Evolutionary conservation across 2,888 invertebrate species (phyloP).

Genomic region (Hypercompe scribonia): DNA sequence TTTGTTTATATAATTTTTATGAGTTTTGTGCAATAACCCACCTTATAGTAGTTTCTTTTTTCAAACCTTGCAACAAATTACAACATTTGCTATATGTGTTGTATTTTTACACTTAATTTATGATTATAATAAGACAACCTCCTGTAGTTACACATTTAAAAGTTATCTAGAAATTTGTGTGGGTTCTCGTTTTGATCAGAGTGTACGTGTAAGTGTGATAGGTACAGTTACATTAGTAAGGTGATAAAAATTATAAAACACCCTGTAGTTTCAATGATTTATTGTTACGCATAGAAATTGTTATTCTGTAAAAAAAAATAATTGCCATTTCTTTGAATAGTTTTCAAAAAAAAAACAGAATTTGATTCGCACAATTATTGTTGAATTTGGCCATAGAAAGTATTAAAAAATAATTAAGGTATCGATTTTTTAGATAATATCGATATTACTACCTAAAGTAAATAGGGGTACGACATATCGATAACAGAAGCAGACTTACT

Average conservation of each 20-base stretch:
- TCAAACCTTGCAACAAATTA: too few relatives aligned
- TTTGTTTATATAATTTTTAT: slow-evolving; percentile 1
- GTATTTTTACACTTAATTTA: not conserved
- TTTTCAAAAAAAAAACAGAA: not conserved
- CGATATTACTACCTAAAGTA: not conserved
- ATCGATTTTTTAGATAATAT: too few relatives aligned
- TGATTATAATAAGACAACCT: not conserved
- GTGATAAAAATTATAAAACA: not conserved
- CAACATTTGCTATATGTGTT: not conserved
- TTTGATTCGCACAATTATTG: not conserved
- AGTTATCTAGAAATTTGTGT: not conserved
- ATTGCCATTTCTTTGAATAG: not conserved
- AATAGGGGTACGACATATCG: not conserved
- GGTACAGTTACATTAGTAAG: not conserved
- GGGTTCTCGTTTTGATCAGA: not conserved
- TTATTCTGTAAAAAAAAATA: not conserved
- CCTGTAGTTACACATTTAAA: not conserved
- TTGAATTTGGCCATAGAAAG: not conserved
- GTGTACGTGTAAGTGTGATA: not conserved
- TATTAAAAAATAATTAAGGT: not conserved
- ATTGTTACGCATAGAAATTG: not conserved
- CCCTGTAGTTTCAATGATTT: not conserved
- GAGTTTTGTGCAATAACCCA: not conserved
- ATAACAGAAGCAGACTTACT: not conserved
- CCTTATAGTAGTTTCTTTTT: not conserved